A percentile compares a stretch with the other conserved stretches of the same genome.
Conservation (phyloP, 2,113 vertebrate genomes). For the Heliornis fulica region DNA sequence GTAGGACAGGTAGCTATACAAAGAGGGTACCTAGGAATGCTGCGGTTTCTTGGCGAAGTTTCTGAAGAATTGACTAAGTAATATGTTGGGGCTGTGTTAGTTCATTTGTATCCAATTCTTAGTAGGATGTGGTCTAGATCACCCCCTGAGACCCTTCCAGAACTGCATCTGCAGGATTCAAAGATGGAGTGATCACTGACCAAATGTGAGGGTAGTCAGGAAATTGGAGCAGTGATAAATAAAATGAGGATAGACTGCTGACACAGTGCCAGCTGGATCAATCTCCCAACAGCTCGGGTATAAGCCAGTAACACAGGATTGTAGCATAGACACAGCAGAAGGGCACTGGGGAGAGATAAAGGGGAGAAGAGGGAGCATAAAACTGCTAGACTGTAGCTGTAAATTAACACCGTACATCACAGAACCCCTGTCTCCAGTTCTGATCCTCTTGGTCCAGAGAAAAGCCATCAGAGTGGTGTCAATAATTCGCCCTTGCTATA, state of each 20-base stretch:
- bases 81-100: background rate
- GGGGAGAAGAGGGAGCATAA: background rate
- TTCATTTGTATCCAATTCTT: background rate
- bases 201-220: background rate
- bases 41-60: background rate
- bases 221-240: background rate
- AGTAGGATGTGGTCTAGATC: background rate
- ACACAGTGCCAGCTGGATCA: background rate
- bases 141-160: background rate
- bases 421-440: background rate
- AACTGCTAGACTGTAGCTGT: background rate
- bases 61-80: background rate
- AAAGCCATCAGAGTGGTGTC: background rate
- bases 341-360: background rate
- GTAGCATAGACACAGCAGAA: background rate
- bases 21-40: background rate
- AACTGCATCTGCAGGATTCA: background rate
- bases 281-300: accelerated
- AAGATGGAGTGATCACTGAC: background rate
- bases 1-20: background rate
- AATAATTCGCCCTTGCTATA: background rate
- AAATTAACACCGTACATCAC: background rate
- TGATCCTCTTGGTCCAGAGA: background rate
- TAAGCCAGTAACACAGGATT: background rate
- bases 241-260: background rate